Percentiles rank a stretch among this genome's conserved stretches.
These are phyloP conservation scores for Tinea trinotella DNA, from an alignment of 2,888 invertebrate species.

Conservation along the genomic window DNA sequence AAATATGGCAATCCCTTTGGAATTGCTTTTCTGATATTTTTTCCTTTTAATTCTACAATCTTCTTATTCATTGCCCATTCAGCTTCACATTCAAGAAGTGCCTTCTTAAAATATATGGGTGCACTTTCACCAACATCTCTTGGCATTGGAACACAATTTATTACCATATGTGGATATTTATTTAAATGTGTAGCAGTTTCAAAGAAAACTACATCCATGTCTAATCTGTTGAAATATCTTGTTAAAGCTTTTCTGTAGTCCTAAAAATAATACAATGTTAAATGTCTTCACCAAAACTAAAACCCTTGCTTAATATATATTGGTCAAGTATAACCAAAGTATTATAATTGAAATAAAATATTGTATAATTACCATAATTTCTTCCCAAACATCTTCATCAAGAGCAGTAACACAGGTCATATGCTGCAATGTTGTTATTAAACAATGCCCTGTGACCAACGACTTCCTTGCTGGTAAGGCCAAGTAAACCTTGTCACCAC, in stretches of 20 bases:
- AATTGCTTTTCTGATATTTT: slow-evolving; percentile 83
- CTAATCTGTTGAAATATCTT: slow-evolving; percentile 79
- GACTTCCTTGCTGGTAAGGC: slow-evolving; percentile 86
- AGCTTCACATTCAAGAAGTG: slow-evolving; percentile 92
- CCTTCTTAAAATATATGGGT: slow-evolving; percentile 98
- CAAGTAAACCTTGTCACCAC: slow-evolving; percentile 87
- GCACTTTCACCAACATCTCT: slow-evolving; percentile 88
- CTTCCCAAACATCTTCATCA: slow-evolving; percentile 96
- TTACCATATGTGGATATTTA: slow-evolving; percentile 84
- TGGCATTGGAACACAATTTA: slow-evolving; percentile 92
- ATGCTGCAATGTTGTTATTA: slow-evolving; percentile 89
- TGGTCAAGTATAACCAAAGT: neutral
- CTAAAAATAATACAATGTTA: slow-evolving; percentile 48
- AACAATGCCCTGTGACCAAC: slow-evolving; percentile 87
- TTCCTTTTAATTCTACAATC: slow-evolving; percentile 69
- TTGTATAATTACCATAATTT: slow-evolving; percentile 76
- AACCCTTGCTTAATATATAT: neutral
- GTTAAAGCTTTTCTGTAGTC: slow-evolving; percentile 83
- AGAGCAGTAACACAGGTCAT: slow-evolving; percentile 82
- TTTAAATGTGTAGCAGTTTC: slow-evolving; percentile 86
- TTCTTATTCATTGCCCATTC: slow-evolving; percentile 98
- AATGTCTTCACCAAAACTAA: too few species aligned
- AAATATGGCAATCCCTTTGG: slow-evolving; percentile 97
- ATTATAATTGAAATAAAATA: neutral
- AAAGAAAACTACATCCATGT: slow-evolving; percentile 90